Conservation (phyloP, 2,888 invertebrate species). For the Meandrusa payeni region DNA sequence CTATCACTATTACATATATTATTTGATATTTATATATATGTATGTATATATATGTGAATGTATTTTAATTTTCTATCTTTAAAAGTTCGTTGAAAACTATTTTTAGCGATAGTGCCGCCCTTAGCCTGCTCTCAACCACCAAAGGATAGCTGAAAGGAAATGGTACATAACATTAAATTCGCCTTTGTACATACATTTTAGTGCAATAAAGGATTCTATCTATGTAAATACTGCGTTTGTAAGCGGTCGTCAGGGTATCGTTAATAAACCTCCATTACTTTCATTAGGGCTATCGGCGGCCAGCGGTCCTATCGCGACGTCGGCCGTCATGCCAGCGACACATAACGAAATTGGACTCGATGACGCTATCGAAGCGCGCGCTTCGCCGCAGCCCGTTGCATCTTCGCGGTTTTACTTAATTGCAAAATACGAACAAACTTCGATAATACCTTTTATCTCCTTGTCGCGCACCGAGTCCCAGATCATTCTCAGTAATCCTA, state of each 20-base stretch:
- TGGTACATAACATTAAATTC: too few species aligned
- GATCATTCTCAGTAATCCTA: constrained; percentile 70
- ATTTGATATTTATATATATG: too few species aligned
- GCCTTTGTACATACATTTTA: too few species aligned
- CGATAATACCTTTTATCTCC: constrained; percentile 72
- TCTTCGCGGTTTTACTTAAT: constrained; percentile 62
- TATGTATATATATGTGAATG: too few species aligned
- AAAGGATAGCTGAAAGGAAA: too few species aligned
- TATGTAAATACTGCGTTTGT: constrained; percentile 54
- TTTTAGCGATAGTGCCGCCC: too few species aligned
- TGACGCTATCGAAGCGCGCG: constrained; percentile 74
- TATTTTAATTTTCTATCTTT: too few species aligned
- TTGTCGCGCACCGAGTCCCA: constrained; percentile 49
- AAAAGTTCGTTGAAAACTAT: too few species aligned
- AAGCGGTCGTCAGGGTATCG: constrained; percentile 65
- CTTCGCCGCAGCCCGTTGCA: constrained; percentile 43
- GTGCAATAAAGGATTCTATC: too few species aligned
- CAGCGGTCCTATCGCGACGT: constrained; percentile 74
- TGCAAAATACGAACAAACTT: constrained; percentile 72
- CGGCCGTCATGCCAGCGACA: constrained; percentile 70
- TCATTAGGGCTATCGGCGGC: constrained; percentile 77
- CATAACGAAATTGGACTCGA: constrained; percentile 75
- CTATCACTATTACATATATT: too few species aligned
- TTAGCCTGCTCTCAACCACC: too few species aligned
- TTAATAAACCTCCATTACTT: constrained; percentile 79